phyloP scores from a whole-genome alignment of 2,797 vertebrate species.

The Pelodytes ibericus region DNA sequence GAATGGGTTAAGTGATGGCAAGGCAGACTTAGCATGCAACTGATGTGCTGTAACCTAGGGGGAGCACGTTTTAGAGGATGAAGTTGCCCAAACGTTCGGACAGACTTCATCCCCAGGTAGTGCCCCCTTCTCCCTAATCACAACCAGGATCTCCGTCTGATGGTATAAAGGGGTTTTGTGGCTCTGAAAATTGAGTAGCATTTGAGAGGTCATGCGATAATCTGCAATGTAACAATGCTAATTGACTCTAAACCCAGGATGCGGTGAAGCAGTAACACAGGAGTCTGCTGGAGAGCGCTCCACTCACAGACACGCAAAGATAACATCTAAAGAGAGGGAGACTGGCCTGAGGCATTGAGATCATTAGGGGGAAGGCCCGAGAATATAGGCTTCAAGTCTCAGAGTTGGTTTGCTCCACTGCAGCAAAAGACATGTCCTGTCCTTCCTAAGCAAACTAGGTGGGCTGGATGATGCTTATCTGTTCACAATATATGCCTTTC shows the following conservation, averaged over 20 bases:
- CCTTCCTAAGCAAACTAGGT: conserved; percentile 49
- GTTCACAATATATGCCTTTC: conserved; percentile 44
- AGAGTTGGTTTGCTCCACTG: conserved; percentile 32
- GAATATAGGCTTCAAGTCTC: conserved; percentile 34
- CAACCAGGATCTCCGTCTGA: conserved; percentile 30
- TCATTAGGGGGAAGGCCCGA: conserved; percentile 37
- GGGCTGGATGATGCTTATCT: conserved; percentile 53
- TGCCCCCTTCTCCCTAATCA: conserved; percentile 48
- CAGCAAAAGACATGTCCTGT: conserved; percentile 43
- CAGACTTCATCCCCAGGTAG: conserved; percentile 25
- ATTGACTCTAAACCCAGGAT: conserved; percentile 54
- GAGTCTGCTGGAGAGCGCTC: conserved; percentile 54
- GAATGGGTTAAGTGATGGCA: no score
- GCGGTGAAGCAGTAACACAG: conserved; percentile 53
- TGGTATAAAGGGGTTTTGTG: conserved; percentile 48
- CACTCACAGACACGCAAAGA: conserved; percentile 46
- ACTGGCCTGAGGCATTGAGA: conserved; percentile 47
- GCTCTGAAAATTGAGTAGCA: conserved; percentile 40
- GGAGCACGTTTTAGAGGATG: no score
- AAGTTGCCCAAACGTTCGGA: background rate
- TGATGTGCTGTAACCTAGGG: no score
- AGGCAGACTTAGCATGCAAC: no score
- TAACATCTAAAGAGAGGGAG: conserved; percentile 46
- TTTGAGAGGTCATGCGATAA: conserved; percentile 46
- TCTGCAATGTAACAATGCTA: conserved; percentile 53